These are phyloP conservation scores for Ectemnius cavifrons DNA, from an alignment of 2,888 invertebrate species.

Conservation along the genomic window DNA sequence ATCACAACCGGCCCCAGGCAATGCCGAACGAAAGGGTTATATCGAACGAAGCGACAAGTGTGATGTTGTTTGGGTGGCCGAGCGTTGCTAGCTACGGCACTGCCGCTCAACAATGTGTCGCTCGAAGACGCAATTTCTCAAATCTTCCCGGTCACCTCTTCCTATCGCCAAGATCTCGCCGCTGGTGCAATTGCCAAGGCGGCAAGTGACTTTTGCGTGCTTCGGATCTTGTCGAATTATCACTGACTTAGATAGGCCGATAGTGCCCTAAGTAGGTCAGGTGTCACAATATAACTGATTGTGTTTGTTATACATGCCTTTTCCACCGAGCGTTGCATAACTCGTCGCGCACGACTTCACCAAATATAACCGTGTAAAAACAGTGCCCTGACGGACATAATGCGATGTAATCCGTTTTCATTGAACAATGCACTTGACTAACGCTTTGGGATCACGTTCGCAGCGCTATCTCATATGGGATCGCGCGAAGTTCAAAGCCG, in stretches of 20 bases:
- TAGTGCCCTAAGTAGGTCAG: constrained; percentile 72
- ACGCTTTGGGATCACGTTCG: constrained; percentile 63
- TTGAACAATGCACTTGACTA: constrained; percentile 74
- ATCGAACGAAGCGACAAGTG: constrained; percentile 29
- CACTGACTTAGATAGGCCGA: constrained; percentile 56
- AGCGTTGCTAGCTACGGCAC: constrained; percentile 52
- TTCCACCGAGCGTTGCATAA: constrained; percentile 71
- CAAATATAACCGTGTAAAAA: constrained; percentile 68
- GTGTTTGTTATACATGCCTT: constrained; percentile 65
- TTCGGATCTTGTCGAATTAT: constrained; percentile 46
- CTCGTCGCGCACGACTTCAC: constrained; percentile 69
- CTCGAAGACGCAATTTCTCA: constrained; percentile 64
- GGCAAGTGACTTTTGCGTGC: constrained; percentile 45
- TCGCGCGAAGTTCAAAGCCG: constrained; percentile 55
- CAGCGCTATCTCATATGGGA: constrained; percentile 53
- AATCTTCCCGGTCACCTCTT: constrained; percentile 34
- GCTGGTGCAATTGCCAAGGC: constrained; percentile 39
- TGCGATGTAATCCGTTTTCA: constrained; percentile 68
- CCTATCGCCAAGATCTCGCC: constrained; percentile 18
- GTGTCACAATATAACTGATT: constrained; percentile 69
- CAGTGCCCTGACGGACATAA: constrained; percentile 61
- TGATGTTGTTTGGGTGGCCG: constrained; percentile 39
- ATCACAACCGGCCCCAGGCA: too few species aligned
- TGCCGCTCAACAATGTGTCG: constrained; percentile 54
- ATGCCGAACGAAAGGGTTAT: background rate